Evolutionary conservation across 2,113 vertebrate genomes (phyloP), one percentile per base, ranked within the genome.

Genomic region (Archilochus colubris): DNA sequence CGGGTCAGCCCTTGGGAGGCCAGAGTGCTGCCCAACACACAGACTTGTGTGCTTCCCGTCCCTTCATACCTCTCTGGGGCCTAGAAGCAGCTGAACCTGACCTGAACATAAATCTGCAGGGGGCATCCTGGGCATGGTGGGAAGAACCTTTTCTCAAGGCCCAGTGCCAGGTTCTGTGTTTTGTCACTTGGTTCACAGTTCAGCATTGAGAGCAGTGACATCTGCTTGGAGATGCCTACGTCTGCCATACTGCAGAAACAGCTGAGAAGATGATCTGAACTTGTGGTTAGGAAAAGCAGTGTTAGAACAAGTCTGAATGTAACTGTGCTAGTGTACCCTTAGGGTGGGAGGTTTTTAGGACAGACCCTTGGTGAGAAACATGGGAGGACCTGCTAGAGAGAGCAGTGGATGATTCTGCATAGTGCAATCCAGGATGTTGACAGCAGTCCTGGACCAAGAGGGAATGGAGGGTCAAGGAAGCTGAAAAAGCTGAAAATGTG

Each of bases 401-500:
- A 61, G 36, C 30, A 63, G 27, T 64, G 72, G 63, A 54, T n/a
- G 25, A 83, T 54, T 91, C 63, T 72, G 15, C 27, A 1, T 48
- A 28, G 27, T 22, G 30, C 50, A 70, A 68, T 66, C 64, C 17
- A 3, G 77, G 73, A 31, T 25, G 6, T 17, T 87, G 62, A 28
- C 22, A 64, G 43, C 43, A 68, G n/a, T 78, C 40, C 62, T 89
- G 64, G 55, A 18, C 53, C 30, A 24, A 18, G 33, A 61, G 72
- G 57, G 67, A 69, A 36, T 1, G 4, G 44, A 75, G 14, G 21
- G 10, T 28, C 55, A 50, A 91, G 57, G 61, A 89, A 77, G 30
- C 58, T 78, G 80, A 55, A 89, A 94, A 85, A 82, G 68, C 31
- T 46, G 55, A 88, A 96, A 91, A 74, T 44, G 27, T 59, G 75